A percentile compares a stretch with the other conserved stretches of the same genome.
Evolutionary conservation across 2,797 vertebrate species (phyloP).

Genomic region (Poecile montanus): DNA sequence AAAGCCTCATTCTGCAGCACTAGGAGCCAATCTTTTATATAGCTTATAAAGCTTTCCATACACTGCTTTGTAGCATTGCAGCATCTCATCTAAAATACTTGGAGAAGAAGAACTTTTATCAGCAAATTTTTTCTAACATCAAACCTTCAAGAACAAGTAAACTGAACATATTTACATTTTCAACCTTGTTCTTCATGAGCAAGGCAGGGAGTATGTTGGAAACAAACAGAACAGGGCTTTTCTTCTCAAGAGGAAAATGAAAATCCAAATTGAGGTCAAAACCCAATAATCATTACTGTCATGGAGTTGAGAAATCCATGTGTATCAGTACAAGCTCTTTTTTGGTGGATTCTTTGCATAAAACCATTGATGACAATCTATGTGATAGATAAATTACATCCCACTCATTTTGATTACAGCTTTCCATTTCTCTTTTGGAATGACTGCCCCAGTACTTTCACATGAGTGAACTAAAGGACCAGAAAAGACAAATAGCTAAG

Average conservation of each 20-base stretch:
- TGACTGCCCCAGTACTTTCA: constrained; percentile 5
- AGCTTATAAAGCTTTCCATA: background rate
- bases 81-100: background rate
- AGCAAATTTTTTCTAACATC: background rate
- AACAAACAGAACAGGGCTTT: background rate
- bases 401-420: constrained; percentile 36
- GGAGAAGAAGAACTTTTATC: background rate
- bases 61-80: background rate
- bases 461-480: constrained; percentile 2
- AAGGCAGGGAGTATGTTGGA: background rate
- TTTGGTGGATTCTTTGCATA: background rate
- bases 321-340: background rate
- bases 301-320: background rate
- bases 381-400: constrained; percentile 28
- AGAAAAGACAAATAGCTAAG: constrained; percentile 8
- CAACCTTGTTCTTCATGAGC: background rate
- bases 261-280: constrained; percentile 1
- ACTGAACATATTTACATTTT: background rate
- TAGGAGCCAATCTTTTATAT: background rate
- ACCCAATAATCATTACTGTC: background rate
- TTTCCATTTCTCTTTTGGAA: constrained; percentile 27
- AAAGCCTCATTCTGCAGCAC: background rate
- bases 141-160: background rate
- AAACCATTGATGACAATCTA: background rate
- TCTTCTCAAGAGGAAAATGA: background rate